phyloP scores from a whole-genome alignment of 2,797 vertebrate species.

The Brachyrhaphis roseni region DNA sequence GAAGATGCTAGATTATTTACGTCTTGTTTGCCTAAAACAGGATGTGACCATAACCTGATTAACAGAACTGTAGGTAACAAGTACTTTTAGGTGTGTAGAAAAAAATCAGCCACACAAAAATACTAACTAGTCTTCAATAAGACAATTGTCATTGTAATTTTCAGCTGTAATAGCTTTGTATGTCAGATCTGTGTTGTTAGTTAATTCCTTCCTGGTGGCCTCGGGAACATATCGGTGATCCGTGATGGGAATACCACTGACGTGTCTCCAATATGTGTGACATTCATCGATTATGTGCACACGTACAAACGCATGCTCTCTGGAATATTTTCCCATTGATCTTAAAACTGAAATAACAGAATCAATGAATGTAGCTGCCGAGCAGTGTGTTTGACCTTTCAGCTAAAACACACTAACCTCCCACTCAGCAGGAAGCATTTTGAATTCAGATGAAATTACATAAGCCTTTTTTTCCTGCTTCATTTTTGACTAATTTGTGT shows the following conservation, averaged over 20 bases:
- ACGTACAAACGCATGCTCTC: slow-evolving; percentile 3
- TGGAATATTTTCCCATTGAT: slow-evolving; percentile 53
- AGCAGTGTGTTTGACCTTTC: slow-evolving; percentile 58
- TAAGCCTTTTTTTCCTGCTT: slow-evolving; percentile 21
- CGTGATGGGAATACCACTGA: slow-evolving; percentile 23
- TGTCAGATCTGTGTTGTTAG: slow-evolving; percentile 30
- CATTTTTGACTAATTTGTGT: slow-evolving; percentile 13
- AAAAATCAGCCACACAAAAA: neutral
- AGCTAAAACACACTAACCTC: slow-evolving; percentile 43
- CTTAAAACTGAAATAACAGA: slow-evolving; percentile 43
- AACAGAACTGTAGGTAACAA: neutral
- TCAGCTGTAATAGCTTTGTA: neutral
- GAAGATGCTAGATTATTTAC: neutral
- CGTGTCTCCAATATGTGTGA: slow-evolving; percentile 2
- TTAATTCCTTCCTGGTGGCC: slow-evolving; percentile 47
- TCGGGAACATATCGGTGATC: slow-evolving; percentile 59
- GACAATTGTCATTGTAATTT: neutral
- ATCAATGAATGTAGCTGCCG: slow-evolving; percentile 47
- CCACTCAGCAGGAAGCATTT: slow-evolving; percentile 32
- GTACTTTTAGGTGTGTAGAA: neutral
- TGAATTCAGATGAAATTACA: slow-evolving; percentile 26
- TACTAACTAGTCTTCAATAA: no score
- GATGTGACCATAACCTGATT: neutral
- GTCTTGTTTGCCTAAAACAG: neutral
- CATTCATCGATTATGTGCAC: neutral